These are phyloP conservation scores for Drosophila hawaiiensis DNA, from an alignment of 2,888 invertebrate genomes.

Conservation along the genomic window DNA sequence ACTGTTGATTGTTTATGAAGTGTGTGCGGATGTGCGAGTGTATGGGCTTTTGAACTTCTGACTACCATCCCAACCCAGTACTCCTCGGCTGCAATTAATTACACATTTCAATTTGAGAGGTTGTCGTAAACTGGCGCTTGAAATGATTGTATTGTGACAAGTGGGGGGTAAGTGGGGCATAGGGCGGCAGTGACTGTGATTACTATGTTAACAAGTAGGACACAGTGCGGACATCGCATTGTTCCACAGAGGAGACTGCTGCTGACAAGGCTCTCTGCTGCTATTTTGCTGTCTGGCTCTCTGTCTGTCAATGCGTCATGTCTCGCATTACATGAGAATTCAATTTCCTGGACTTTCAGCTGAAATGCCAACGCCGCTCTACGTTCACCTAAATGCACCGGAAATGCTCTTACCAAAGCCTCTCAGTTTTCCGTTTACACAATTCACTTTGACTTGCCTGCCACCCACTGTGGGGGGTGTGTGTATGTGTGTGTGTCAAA, in stretches of 20 bases:
- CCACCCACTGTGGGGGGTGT: constrained; percentile 22
- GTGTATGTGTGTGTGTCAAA: not conserved
- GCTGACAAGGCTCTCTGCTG: constrained; percentile 2
- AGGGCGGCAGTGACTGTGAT: constrained; percentile 11
- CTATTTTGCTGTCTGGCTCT: not conserved
- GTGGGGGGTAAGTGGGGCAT: not conserved
- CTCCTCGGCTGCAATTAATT: constrained; percentile 26
- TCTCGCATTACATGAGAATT: constrained; percentile 47
- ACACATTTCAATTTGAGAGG: constrained; percentile 31
- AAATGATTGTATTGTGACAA: constrained; percentile 1
- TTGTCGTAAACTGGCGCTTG: constrained; percentile 9
- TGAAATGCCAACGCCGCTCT: constrained; percentile 5
- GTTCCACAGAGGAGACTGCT: not conserved
- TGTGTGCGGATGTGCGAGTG: not conserved
- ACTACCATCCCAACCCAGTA: no score
- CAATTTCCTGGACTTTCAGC: constrained; percentile 41
- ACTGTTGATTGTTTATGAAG: constrained; percentile 11
- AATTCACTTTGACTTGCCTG: constrained; percentile 8
- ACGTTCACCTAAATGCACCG: constrained; percentile 42
- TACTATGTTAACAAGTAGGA: constrained; percentile 1
- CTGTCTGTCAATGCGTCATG: not conserved
- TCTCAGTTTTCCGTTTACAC: constrained; percentile 24
- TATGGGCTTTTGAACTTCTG: not conserved
- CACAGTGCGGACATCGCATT: not conserved
- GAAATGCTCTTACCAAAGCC: constrained; percentile 39